Conservation (phyloP, 2,113 vertebrate genomes). For the Pithys albifrons region DNA sequence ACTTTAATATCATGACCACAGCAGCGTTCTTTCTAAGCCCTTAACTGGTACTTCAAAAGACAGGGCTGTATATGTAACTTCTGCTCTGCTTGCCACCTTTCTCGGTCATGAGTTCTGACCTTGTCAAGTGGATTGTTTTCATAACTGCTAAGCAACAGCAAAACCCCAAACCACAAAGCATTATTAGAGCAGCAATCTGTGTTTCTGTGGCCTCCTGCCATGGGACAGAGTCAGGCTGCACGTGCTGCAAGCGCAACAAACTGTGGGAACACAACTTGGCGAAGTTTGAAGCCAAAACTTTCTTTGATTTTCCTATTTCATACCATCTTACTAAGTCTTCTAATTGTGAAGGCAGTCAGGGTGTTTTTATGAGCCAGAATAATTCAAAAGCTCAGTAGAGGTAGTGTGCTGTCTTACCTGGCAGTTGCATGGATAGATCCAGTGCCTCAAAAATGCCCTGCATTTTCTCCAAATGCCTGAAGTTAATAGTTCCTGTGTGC, state of each 20-base stretch:
- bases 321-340: background rate
- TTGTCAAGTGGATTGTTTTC: constrained; percentile 11
- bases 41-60: background rate
- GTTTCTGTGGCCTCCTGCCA: background rate
- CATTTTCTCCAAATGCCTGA: background rate
- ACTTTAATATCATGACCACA: background rate
- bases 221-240: background rate
- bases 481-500: background rate
- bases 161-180: background rate
- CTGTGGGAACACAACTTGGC: background rate
- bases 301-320: background rate
- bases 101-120: background rate
- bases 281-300: background rate
- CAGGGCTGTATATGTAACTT: background rate
- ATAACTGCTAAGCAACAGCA: constrained; percentile 6
- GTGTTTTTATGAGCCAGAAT: background rate
- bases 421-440: background rate
- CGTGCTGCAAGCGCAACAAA: background rate
- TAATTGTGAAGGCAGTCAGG: background rate
- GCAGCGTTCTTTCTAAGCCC: background rate
- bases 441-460: background rate
- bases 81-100: background rate
- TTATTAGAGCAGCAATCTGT: background rate
- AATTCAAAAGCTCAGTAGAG: background rate
- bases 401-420: background rate